Base-by-base conservation (phyloP, 2,797 vertebrate species). In the Sarcoramphus papa region DNA sequence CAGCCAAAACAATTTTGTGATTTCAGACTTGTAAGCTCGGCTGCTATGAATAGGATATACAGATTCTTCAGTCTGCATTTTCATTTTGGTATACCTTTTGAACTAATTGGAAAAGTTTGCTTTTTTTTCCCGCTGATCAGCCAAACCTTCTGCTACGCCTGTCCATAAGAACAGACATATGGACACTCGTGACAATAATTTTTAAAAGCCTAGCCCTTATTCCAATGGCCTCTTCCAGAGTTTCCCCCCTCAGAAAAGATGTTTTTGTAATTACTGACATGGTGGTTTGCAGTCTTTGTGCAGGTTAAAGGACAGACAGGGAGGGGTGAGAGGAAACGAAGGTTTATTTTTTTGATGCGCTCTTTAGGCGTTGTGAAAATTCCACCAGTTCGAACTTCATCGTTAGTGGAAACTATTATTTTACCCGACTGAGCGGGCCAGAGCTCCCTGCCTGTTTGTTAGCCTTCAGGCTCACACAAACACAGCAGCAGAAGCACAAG, bases 401-500 rank as follows among this genome's bases (percentile, higher is more conserved):
- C 73, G 0, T 78, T 92, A 95, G 89, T 97, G 97, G 95, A 97
- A 96, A 97, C 76, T 96, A 95, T 96, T 96, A 95, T 92, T 95
- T 93, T 96, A 92, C 59, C 70, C 85, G 3, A 21, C 79, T 37
- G 87, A 95, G 94, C 3, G 0, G 94, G 73, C 91, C 95, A 96
- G 93, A 93, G 94, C 91, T 97, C 92, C 76, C 95, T 96, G 93
- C 65, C 89, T 94, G 92, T 85, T 95, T 96, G 90, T 95, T 93
- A 96, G 95, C 93, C 94, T 96, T 97, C 94, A 86, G 94, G 92
- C 97, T 97, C 89, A 73, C 63, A 96, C 93, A 92, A 96, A 95
- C 89, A 90, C 54, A 88, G 92, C 92, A 84, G 79, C 93, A 96
- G 87, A 94, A 91, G 72, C 83, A 97, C 79, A 97, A 90, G 96